Percentiles rank a stretch among this genome's conserved stretches.
Conservation (phyloP, 2,888 invertebrate species). For the Tholera decimalis region DNA sequence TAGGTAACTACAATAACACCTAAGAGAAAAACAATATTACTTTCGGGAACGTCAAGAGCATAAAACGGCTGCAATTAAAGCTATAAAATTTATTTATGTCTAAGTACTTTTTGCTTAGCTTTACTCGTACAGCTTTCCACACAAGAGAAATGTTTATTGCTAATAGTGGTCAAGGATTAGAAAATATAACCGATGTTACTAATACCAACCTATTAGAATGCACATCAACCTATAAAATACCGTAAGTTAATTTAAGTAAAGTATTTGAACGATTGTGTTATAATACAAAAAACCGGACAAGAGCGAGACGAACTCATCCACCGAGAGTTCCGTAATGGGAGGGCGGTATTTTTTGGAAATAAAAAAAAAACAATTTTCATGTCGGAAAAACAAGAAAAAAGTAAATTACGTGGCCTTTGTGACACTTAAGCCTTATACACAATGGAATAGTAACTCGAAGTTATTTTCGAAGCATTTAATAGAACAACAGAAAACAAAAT, state of each 20-base stretch:
- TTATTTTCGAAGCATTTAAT: constrained; percentile 20
- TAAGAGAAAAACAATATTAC: constrained; percentile 8
- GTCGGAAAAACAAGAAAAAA: constrained; percentile 7
- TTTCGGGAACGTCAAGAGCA: constrained; percentile 20
- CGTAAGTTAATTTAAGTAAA: not conserved
- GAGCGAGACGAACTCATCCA: too few relatives aligned
- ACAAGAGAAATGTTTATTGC: constrained; percentile 38
- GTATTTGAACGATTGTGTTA: not conserved
- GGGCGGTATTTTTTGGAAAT: too few relatives aligned
- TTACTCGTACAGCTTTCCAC: constrained; percentile 26
- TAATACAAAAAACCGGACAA: not conserved
- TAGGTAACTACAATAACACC: constrained; percentile 8
- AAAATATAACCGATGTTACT: constrained; percentile 6
- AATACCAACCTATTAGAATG: too few relatives aligned
- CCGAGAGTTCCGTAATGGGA: too few relatives aligned
- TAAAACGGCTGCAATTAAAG: constrained; percentile 51
- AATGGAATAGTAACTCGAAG: constrained; percentile 18
- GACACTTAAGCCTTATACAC: constrained; percentile 11
- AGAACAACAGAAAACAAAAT: constrained; percentile 8
- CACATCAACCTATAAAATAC: not conserved
- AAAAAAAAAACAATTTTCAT: too few relatives aligned
- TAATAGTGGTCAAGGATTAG: constrained; percentile 5
- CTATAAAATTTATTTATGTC: constrained; percentile 58
- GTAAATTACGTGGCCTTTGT: constrained; percentile 28
- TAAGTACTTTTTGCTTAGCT: constrained; percentile 46